These are phyloP conservation scores for Zaprionus vittiger DNA, from an alignment of 1,140 invertebrate species.

Conservation along the genomic window DNA sequence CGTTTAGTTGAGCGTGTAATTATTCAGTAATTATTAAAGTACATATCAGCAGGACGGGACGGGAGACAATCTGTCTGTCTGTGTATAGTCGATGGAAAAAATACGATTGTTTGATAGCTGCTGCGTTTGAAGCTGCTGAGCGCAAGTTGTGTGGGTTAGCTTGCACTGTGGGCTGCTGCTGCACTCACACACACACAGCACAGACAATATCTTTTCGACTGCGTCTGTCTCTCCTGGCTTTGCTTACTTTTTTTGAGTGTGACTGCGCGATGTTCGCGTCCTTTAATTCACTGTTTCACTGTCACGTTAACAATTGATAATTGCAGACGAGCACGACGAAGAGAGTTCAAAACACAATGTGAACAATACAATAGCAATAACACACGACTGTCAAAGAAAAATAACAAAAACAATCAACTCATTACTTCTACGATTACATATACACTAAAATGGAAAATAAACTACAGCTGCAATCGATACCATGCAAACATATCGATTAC, in stretches of 20 bases:
- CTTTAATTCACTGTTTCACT: conserved; percentile 10
- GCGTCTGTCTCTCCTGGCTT: conserved; percentile 25
- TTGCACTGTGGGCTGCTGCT: conserved; percentile 28
- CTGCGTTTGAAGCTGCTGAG: conserved; percentile 22
- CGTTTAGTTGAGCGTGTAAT: conserved; percentile 29
- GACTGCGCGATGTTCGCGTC: conserved; percentile 13
- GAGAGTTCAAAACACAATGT: conserved; percentile 15
- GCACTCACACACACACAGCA: conserved; percentile 14
- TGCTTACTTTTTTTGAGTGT: conserved; percentile 39
- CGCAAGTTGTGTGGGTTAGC: conserved; percentile 33
- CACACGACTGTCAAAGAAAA: conserved; percentile 31
- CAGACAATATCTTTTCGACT: conserved; percentile 28
- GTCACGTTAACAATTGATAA: conserved; percentile 21
- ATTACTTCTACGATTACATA: conserved; percentile 52
- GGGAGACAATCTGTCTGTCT: conserved; percentile 9
- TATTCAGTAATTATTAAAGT: conserved; percentile 35
- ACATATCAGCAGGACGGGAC: conserved; percentile 10
- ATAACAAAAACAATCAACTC: conserved; percentile 60
- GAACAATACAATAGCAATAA: conserved; percentile 33
- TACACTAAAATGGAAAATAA: conserved; percentile 48
- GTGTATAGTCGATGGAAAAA: conserved; percentile 18
- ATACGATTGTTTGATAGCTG: conserved; percentile 25
- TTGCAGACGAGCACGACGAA: conserved; percentile 4
- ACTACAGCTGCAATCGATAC: conserved; percentile 39
- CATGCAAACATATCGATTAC: conserved; percentile 6